phyloP scores from a whole-genome alignment of 2,113 vertebrate species.

The Thinocorus orbignyianus region DNA sequence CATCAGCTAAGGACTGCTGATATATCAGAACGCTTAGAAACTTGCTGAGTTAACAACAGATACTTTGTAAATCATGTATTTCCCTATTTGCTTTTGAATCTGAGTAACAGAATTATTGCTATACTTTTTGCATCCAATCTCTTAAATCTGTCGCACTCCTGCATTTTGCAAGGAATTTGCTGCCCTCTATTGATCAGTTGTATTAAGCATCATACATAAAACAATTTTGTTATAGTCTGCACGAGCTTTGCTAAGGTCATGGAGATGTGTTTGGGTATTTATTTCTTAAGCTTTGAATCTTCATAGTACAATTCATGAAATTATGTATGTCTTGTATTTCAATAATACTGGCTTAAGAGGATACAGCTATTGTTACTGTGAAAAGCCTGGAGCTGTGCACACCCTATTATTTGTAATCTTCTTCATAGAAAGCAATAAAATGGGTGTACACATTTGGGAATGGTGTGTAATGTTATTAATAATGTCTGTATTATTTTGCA shows the following conservation, averaged over 20 bases:
- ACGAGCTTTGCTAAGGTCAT: background rate
- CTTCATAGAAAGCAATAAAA: background rate
- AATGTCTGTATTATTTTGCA: background rate
- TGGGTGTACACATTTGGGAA: background rate
- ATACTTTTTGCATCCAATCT: background rate
- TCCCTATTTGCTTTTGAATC: background rate
- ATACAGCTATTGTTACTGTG: background rate
- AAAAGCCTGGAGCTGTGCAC: background rate
- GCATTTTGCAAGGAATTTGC: constrained; percentile 39
- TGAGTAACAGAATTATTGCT: background rate
- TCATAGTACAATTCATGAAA: background rate
- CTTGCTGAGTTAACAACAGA: background rate
- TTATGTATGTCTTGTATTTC: fast-evolving
- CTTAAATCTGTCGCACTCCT: fast-evolving
- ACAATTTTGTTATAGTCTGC: background rate
- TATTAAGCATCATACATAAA: background rate
- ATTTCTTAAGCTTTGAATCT: background rate
- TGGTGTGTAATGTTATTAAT: background rate
- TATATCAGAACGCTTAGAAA: background rate
- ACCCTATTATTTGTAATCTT: background rate
- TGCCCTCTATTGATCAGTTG: constrained; percentile 40
- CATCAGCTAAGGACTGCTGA: background rate
- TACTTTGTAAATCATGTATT: background rate
- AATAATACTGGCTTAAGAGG: background rate
- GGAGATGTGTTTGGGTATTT: background rate